Base-by-base conservation (phyloP, 2,888 invertebrate species). In the Campaea margaritaria region DNA sequence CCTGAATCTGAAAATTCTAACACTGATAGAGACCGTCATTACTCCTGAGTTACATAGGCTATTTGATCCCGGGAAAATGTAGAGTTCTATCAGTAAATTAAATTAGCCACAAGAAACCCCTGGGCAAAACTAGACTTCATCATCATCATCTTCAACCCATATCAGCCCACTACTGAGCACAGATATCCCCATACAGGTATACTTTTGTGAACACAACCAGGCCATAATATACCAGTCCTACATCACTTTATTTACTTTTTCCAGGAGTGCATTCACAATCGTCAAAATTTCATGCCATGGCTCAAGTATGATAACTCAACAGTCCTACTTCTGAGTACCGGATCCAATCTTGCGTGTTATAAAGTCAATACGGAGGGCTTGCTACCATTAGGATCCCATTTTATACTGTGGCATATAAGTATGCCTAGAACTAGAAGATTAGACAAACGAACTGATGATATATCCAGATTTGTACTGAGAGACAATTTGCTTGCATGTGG, bases 201-300 rank as follows among this genome's bases (percentile, higher is more conserved):
- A n/a, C n/a, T n/a, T n/a, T n/a, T n/a, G n/a, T n/a, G n/a, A n/a
- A n/a, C n/a, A n/a, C n/a, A n/a, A n/a, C n/a, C n/a, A n/a, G n/a
- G n/a, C n/a, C n/a, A n/a, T n/a, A n/a, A n/a, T n/a, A n/a, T n/a
- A n/a, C n/a, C n/a, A n/a, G n/a, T n/a, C 27, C 27, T 27, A 27
- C 27, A 27, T 27, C 27, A 5, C 7, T 5, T 27, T 5, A 27
- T 5, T 27, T 7, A 27, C 27, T 27, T 27, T 5, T 86, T 85
- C 15, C 74, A 92, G 91, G 66, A 81, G 36, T 66, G 87, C 13
- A 56, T 88, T 15, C 74, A 80, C 47, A 83, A 85, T 49, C 67
- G 75, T 41, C 81, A 70, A 65, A 88, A 85, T 44, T 92, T 86
- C 59, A 90, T 92, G 87, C 92, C 92, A 55, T 91, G 91, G 91